A percentile compares a stretch with the other conserved stretches of the same genome.
These are phyloP conservation scores for Portevinia maculata DNA, from an alignment of 2,888 invertebrate species.

Conservation along the genomic window DNA sequence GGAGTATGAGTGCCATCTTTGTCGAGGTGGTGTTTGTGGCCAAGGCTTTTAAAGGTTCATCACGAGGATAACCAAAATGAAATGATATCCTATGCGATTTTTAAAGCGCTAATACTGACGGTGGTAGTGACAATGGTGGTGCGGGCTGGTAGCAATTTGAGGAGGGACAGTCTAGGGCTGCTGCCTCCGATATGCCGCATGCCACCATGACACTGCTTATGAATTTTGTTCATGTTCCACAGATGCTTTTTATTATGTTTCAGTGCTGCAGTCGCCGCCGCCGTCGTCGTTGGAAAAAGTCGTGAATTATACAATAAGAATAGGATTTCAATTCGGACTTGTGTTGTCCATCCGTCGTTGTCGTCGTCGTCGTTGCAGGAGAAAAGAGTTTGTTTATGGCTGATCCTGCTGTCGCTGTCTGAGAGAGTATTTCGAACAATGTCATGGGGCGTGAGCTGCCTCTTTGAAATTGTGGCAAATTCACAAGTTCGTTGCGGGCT, in stretches of 20 bases:
- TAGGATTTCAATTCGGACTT: constrained; percentile 68
- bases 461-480: constrained; percentile 71
- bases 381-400: not conserved
- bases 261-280: constrained; percentile 14
- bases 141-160: constrained; percentile 51
- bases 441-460: constrained; percentile 74
- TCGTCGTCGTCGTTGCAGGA: not conserved
- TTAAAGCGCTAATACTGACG: not conserved
- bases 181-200: constrained; percentile 50
- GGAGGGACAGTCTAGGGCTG: constrained; percentile 58
- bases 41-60: constrained; percentile 70
- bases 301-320: constrained; percentile 73
- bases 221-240: constrained; percentile 70
- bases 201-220: constrained; percentile 65
- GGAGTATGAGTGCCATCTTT: constrained; percentile 23
- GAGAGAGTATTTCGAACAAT: constrained; percentile 63
- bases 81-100: constrained; percentile 58
- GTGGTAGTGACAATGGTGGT: constrained; percentile 15
- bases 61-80: constrained; percentile 71
- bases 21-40: constrained; percentile 37
- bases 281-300: constrained; percentile 44
- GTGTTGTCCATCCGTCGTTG: constrained; percentile 54
- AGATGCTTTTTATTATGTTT: constrained; percentile 70
- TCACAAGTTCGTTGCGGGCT: constrained; percentile 72
- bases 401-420: constrained; percentile 3